Evolutionary conservation across 2,797 vertebrate species (phyloP).

Genomic region (Coendou prehensilis): DNA sequence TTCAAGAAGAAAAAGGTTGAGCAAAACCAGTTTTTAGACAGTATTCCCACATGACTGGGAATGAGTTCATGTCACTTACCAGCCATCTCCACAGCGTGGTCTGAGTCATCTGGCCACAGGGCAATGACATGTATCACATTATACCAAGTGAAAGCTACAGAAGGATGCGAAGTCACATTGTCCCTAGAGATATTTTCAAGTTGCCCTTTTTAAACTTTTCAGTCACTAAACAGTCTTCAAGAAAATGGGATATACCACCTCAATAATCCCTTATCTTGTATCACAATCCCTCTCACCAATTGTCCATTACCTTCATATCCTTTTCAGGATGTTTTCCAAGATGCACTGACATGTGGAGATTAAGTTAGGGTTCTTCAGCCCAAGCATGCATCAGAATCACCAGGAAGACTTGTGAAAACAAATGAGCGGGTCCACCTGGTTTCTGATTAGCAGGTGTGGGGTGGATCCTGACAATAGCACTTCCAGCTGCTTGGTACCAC

Average conservation of each 20-base stretch:
- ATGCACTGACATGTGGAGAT: not conserved
- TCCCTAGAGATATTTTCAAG: not conserved
- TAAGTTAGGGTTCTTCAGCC: not conserved
- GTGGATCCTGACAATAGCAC: too few species aligned
- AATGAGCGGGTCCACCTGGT: too few species aligned
- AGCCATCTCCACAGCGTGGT: not conserved
- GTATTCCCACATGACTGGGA: not conserved
- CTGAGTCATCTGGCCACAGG: not conserved
- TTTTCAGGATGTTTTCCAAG: not conserved
- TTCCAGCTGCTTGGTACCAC: not conserved
- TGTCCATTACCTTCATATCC: not conserved
- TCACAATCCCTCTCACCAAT: not conserved
- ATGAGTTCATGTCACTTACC: not conserved
- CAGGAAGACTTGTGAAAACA: not conserved
- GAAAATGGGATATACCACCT: not conserved
- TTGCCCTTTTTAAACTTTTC: not conserved
- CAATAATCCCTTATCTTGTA: not conserved
- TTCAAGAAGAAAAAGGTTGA: conserved; percentile 1
- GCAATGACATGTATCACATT: too few species aligned
- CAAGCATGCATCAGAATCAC: too few species aligned
- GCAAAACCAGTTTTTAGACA: not conserved
- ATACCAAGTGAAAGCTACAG: not conserved
- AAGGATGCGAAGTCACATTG: not conserved
- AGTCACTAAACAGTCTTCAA: not conserved
- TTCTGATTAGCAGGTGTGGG: not conserved